Evolutionary conservation across 2,797 vertebrate genomes (phyloP).

Genomic region (Sternarchorhynchus goeldii): DNA sequence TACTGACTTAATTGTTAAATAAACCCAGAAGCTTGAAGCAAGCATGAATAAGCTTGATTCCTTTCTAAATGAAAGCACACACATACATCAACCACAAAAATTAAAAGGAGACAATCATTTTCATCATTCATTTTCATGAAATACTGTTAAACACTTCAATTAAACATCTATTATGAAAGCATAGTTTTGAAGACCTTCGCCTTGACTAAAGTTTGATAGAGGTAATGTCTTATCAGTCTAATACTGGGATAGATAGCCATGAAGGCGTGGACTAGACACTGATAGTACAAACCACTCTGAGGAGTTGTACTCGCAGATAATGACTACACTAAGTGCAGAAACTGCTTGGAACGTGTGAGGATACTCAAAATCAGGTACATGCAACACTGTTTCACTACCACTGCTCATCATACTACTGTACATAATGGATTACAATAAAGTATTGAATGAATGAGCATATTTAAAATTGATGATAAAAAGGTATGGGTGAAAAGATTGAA

Average conservation of each 20-base stretch:
- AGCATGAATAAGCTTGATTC: no score
- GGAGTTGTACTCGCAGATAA: not conserved
- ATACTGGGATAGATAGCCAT: slow-evolving; percentile 47
- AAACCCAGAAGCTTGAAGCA: no score
- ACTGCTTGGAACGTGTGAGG: not conserved
- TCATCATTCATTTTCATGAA: not conserved
- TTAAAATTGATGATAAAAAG: no score
- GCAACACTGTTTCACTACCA: not conserved
- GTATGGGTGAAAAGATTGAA: no score
- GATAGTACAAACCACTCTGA: slow-evolving; percentile 24
- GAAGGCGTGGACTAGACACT: slow-evolving; percentile 28
- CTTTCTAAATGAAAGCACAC: no score
- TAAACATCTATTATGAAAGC: not conserved
- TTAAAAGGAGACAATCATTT: not conserved
- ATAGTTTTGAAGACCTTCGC: slow-evolving; percentile 20
- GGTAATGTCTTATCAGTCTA: slow-evolving; percentile 49
- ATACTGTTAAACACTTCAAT: not conserved
- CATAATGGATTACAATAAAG: no score
- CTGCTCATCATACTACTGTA: not conserved
- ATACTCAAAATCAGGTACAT: slow-evolving; percentile 3
- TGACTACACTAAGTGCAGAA: slow-evolving; percentile 24
- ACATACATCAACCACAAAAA: no score
- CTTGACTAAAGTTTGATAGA: slow-evolving; percentile 22
- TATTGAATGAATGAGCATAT: no score
- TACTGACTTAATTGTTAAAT: no score